phyloP scores from a whole-genome alignment of 2,113 vertebrate genomes.

The Phyllopteryx taeniolatus region DNA sequence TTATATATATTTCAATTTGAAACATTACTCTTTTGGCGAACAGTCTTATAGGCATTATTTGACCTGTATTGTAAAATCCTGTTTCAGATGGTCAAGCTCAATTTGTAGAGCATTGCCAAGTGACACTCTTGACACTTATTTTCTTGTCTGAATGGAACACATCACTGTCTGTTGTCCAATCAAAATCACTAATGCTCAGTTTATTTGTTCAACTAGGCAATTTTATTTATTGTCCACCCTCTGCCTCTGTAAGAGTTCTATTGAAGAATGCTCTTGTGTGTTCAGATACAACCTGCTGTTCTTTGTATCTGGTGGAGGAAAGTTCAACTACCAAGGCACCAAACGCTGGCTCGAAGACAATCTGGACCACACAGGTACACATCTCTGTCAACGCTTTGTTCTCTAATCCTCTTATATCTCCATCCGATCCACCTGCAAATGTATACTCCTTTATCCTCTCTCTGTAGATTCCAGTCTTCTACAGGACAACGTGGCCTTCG shows the following conservation, averaged over 20 bases:
- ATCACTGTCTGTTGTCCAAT: too few species aligned
- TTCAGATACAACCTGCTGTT: slow-evolving; percentile 93
- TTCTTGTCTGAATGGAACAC: too few species aligned
- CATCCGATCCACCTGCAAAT: background rate
- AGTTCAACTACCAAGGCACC: slow-evolving; percentile 98
- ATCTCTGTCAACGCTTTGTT: background rate
- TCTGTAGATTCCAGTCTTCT: slow-evolving; percentile 89
- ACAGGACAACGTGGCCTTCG: slow-evolving; percentile 98
- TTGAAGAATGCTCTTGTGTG: background rate
- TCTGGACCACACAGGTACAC: slow-evolving; percentile 91
- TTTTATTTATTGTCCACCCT: background rate
- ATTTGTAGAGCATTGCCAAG: too few species aligned
- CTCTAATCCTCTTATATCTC: background rate
- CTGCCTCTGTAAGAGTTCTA: too few species aligned
- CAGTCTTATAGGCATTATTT: too few species aligned
- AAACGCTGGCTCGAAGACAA: slow-evolving; percentile 98
- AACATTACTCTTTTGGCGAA: too few species aligned
- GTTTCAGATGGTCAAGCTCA: too few species aligned
- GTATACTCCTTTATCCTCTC: background rate
- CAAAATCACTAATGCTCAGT: too few species aligned
- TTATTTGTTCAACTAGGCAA: background rate
- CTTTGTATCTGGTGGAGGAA: slow-evolving; percentile 95
- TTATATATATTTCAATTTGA: too few species aligned
- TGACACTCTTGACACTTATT: too few species aligned
- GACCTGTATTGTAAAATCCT: too few species aligned